Conservation (phyloP, 2,888 invertebrate genomes). For the Rutpela maculata region DNA sequence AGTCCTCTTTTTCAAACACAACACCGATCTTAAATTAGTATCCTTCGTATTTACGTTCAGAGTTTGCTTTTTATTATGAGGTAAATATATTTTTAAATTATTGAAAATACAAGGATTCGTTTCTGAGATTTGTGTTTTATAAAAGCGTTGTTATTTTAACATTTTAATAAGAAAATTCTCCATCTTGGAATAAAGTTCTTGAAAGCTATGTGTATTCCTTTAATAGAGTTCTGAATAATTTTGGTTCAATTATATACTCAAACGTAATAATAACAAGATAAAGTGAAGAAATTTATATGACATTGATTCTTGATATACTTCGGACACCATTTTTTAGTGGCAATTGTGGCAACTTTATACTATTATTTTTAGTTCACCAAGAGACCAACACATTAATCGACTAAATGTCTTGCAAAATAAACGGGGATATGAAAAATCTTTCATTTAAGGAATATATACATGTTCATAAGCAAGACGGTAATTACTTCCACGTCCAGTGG, state of each 20-base stretch:
- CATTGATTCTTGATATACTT: too few species aligned
- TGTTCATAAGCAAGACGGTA: too few species aligned
- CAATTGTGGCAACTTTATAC: too few species aligned
- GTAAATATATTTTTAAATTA: slow-evolving; percentile 54
- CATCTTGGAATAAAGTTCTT: background rate
- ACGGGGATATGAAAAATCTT: too few species aligned
- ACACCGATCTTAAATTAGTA: slow-evolving; percentile 69
- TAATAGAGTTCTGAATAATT: background rate
- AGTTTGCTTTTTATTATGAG: slow-evolving; percentile 66
- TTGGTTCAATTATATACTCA: background rate
- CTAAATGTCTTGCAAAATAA: too few species aligned
- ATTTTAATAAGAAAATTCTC: slow-evolving; percentile 13
- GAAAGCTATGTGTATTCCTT: background rate
- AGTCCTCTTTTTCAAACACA: slow-evolving; percentile 69
- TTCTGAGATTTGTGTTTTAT: background rate
- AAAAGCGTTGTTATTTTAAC: slow-evolving; percentile 21
- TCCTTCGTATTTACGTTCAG: slow-evolving; percentile 66
- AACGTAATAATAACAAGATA: background rate
- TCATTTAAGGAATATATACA: too few species aligned
- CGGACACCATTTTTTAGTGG: too few species aligned
- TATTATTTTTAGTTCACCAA: too few species aligned
- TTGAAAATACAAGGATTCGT: slow-evolving; percentile 34
- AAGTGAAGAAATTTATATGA: too few species aligned
- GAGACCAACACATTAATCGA: too few species aligned
- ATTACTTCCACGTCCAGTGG: too few species aligned